Percentiles rank a stretch among this genome's conserved stretches.
Conservation (phyloP, 2,113 vertebrate species). For the Harpagus bidentatus region DNA sequence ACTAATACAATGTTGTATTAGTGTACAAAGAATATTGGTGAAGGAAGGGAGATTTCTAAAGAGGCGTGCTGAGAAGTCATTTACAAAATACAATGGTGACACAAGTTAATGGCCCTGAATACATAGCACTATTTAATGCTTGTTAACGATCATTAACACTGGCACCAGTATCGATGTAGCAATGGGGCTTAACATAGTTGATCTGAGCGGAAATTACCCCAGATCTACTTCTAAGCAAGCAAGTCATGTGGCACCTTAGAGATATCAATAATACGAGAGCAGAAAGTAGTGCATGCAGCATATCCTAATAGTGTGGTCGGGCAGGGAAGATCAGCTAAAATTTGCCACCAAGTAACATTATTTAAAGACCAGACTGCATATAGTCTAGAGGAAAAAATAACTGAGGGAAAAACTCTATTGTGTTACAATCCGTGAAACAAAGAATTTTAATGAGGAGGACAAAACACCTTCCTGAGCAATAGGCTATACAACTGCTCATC, state of each 20-base stretch:
- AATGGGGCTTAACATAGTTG: neutral
- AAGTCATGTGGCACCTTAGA: neutral
- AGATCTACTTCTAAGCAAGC: neutral
- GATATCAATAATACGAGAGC: neutral
- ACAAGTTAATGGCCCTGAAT: constrained; percentile 35
- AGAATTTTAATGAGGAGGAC: neutral
- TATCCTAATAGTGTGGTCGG: accelerated
- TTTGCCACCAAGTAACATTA: neutral
- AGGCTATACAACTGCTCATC: neutral
- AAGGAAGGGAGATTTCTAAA: neutral
- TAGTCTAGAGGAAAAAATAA: neutral
- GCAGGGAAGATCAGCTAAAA: neutral
- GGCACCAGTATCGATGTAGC: neutral
- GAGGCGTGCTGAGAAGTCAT: neutral
- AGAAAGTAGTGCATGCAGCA: neutral
- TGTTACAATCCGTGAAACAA: accelerated
- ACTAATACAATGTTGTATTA: neutral
- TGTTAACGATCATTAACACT: constrained; percentile 11
- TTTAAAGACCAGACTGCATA: neutral
- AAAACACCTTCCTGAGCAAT: neutral
- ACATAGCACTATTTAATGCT: constrained; percentile 10
- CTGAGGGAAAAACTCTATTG: neutral
- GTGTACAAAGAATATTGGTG: neutral
- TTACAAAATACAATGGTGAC: neutral
- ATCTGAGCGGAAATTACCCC: neutral